Percentiles rank a stretch among this genome's conserved stretches.
Conservation (phyloP, 2,797 vertebrate genomes). For the Hephaestus fuliginosus region DNA sequence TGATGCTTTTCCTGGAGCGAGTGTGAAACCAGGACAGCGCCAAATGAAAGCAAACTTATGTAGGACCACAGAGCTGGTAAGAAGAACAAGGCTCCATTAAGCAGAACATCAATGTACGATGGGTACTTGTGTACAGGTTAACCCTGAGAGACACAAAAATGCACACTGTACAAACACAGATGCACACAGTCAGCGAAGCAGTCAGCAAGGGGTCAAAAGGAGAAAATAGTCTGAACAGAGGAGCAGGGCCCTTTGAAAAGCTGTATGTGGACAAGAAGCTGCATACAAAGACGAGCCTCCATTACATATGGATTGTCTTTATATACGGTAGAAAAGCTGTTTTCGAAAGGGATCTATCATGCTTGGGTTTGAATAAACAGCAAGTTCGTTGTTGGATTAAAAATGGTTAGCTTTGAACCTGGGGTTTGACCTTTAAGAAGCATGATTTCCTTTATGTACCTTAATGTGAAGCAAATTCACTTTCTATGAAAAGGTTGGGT, state of each 20-base stretch:
- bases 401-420: constrained; percentile 49
- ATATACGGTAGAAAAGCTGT: constrained; percentile 40
- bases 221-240: constrained; percentile 40
- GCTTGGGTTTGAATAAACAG: constrained; percentile 49
- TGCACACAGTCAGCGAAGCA: constrained; percentile 16
- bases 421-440: constrained; percentile 46
- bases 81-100: constrained; percentile 55
- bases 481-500: constrained; percentile 48
- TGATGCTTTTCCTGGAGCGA: constrained; percentile 30
- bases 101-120: constrained; percentile 19
- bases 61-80: constrained; percentile 36
- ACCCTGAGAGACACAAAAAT: constrained; percentile 37
- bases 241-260: constrained; percentile 38
- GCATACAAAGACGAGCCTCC: constrained; percentile 47
- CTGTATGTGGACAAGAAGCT: constrained; percentile 10
- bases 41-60: constrained; percentile 66
- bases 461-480: constrained; percentile 20
- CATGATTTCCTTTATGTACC: constrained; percentile 41
- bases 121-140: constrained; percentile 52
- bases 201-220: constrained; percentile 50
- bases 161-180: constrained; percentile 32
- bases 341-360: constrained; percentile 35
- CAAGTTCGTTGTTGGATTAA: constrained; percentile 9
- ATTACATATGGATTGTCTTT: constrained; percentile 47
- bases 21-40: constrained; percentile 53